Conservation (phyloP, 2,113 vertebrate genomes). For the Gavia stellata region DNA sequence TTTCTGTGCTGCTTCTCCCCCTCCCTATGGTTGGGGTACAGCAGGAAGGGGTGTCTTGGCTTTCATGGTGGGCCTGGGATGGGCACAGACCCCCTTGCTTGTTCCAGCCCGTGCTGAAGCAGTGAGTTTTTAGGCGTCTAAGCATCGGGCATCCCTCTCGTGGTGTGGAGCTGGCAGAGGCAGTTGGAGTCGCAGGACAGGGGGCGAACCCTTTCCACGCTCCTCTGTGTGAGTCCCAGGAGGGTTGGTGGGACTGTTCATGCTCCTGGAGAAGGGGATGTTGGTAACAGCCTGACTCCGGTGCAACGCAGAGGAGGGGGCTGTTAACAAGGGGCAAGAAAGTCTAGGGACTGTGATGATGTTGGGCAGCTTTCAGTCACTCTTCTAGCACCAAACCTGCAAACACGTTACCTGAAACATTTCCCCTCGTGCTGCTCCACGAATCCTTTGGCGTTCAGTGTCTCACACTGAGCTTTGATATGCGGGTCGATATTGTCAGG, state of each 20-base stretch:
- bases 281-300: not conserved
- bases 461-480: rapidly evolving
- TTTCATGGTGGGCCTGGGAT: rapidly evolving
- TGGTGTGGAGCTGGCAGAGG: not conserved
- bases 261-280: not conserved
- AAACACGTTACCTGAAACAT: rapidly evolving
- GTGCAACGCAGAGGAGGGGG: rapidly evolving
- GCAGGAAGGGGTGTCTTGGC: not conserved
- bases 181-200: rapidly evolving
- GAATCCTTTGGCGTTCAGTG: too few relatives aligned
- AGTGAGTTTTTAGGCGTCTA: rapidly evolving
- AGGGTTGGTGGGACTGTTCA: not conserved
- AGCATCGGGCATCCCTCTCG: rapidly evolving
- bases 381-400: not conserved
- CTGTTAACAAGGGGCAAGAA: rapidly evolving
- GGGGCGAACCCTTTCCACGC: rapidly evolving
- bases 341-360: rapidly evolving
- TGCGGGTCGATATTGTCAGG: not conserved
- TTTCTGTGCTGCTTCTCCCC: not conserved
- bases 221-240: rapidly evolving
- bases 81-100: not conserved
- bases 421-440: rapidly evolving
- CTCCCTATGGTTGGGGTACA: rapidly evolving
- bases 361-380: not conserved
- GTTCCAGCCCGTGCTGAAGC: not conserved